A percentile compares a stretch with the other conserved stretches of the same genome.
Conservation (phyloP, 2,888 invertebrate species). For the Oligia latruncula region DNA sequence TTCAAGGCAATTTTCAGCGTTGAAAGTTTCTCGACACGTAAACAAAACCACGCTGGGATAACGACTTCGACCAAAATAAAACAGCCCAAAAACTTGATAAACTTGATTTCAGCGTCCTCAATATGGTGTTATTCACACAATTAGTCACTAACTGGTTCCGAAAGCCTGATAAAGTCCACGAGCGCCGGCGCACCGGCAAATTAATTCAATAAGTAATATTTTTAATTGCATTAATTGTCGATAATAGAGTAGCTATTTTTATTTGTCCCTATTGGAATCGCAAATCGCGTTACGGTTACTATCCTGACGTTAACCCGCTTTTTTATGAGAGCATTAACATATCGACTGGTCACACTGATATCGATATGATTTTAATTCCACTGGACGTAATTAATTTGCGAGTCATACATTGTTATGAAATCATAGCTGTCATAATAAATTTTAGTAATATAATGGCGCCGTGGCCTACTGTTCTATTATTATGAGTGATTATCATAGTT, state of each 20-base stretch:
- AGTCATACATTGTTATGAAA: conserved; percentile 37
- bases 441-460: conserved; percentile 35
- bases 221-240: conserved; percentile 33
- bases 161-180: conserved; percentile 37
- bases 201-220: conserved; percentile 52
- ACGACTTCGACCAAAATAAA: conserved; percentile 54
- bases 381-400: conserved; percentile 13
- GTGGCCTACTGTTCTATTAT: conserved; percentile 55
- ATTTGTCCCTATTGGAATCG: conserved; percentile 11
- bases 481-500: conserved; percentile 71
- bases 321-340: conserved; percentile 23
- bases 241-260: conserved; percentile 23
- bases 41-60: conserved; percentile 62
- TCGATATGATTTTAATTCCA: not conserved
- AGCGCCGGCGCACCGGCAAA: conserved; percentile 45
- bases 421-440: conserved; percentile 35
- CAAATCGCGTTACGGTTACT: conserved; percentile 3
- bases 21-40: conserved; percentile 43
- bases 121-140: conserved; percentile 65
- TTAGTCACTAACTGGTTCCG: conserved; percentile 65
- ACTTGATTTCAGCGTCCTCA: conserved; percentile 69
- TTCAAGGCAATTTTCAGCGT: conserved; percentile 30
- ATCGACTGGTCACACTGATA: not conserved
- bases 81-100: conserved; percentile 63
- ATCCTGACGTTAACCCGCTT: conserved; percentile 11